Conservation (phyloP, 2,797 vertebrate genomes). For the Urophycis tenuis region DNA sequence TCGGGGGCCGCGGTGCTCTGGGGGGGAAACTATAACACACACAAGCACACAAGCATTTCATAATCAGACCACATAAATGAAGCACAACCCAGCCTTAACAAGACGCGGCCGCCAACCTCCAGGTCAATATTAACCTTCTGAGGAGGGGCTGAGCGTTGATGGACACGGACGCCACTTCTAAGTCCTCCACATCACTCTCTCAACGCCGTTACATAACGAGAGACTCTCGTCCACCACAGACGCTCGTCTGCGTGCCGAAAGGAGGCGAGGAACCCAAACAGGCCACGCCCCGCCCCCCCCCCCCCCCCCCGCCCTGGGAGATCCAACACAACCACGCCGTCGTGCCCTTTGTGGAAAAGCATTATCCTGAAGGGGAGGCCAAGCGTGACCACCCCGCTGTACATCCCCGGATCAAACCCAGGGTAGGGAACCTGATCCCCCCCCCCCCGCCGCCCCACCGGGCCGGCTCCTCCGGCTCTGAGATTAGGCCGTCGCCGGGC, state of each 20-base stretch:
- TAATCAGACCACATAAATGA: neutral
- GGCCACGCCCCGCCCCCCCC: neutral
- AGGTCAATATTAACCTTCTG: neutral
- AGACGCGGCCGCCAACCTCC: neutral
- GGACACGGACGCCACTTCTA: neutral
- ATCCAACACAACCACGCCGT: neutral
- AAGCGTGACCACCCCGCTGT: neutral
- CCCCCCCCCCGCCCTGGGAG: neutral
- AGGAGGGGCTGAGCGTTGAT: neutral
- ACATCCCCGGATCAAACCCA: neutral
- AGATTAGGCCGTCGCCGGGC: constrained; percentile 23
- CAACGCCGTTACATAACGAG: neutral
- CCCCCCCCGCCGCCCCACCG: neutral
- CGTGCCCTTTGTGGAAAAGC: neutral
- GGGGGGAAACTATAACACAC: constrained; percentile 82
- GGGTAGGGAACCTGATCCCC: constrained; percentile 8
- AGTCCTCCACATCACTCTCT: neutral
- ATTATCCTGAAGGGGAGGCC: neutral
- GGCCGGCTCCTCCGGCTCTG: constrained; percentile 12
- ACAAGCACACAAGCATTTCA: no score
- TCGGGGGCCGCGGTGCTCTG: constrained; percentile 85
- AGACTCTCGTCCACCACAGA: neutral
- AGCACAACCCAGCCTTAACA: no score
- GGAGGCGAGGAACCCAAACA: neutral
- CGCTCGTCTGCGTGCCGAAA: neutral